Base-by-base conservation (phyloP, 2,888 invertebrate genomes). In the Pristionchus entomophagus region DNA sequence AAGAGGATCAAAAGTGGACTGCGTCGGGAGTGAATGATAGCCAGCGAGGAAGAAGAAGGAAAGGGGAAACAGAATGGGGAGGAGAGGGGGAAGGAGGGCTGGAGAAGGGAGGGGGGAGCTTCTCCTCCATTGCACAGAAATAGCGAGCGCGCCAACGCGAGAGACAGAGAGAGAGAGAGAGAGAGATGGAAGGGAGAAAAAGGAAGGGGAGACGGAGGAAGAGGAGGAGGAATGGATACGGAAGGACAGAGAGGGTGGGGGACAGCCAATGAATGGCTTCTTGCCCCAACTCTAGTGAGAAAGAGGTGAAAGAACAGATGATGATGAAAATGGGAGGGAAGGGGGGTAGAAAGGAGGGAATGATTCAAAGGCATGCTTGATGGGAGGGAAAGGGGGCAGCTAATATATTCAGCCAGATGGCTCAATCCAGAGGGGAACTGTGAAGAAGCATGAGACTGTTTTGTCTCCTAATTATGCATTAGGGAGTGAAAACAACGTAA, bases 61-160 rank as follows among this genome's bases (percentile, higher is more conserved):
- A 35, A 26, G 49, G 4, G 29, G 38, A 38, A 26, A 26, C n/a
- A 45, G n/a, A 45, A 22, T 3, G 10, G 41, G 29, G n/a, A n/a
- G 17, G 38, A 22, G 45, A 77, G 80, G 26, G 38, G 35, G 29
- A 53, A 32, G 41, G 82, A 82, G 29, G 41, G 59, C 14, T n/a
- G 38, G 32, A n/a, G 41, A 51, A 56, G 81, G 32, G 49, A 17
- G 49, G 49, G 41, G 29, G 78, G 17, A 78, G 78, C 49, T 49
- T 78, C 78, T 78, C 78, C 49, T 49, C 49, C 49, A 69, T 41
- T 78, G 78, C 78, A n/a, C n/a, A 78, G 45, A 69, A 69, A 69
- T 69, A 69, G 69, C 38, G n/a, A 29, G 78, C 78, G 78, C 78
- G 78, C 78, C 45, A 78, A 49, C 5, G 78, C 12, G 56, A 77